Evolutionary conservation across 2,113 vertebrate genomes (phyloP).

Genomic region (Loxodonta africana): DNA sequence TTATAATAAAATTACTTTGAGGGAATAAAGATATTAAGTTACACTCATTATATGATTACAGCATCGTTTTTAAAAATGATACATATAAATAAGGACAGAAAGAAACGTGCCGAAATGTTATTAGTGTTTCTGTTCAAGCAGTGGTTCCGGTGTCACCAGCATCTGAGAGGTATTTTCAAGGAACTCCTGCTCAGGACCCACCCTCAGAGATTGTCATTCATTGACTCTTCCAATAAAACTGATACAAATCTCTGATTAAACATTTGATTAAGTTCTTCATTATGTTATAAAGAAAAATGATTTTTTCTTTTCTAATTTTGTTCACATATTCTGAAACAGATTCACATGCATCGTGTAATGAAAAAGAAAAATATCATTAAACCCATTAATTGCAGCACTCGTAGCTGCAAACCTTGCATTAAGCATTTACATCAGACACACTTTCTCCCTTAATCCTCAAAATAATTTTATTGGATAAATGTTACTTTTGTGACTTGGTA

Average conservation of each 20-base stretch:
- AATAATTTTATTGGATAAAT: neutral
- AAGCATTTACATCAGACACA: neutral
- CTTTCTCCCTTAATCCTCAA: constrained; percentile 6
- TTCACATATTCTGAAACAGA: constrained; percentile 24
- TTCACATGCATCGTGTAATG: neutral
- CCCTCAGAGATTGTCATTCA: neutral
- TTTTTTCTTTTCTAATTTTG: neutral
- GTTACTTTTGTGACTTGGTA: constrained; percentile 3
- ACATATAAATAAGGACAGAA: neutral
- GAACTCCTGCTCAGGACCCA: neutral
- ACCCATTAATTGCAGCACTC: neutral
- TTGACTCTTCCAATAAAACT: neutral
- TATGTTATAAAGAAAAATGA: neutral
- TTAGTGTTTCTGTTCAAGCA: neutral
- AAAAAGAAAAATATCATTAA: neutral
- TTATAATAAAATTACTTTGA: neutral
- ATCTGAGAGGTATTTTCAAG: neutral
- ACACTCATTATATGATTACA: neutral
- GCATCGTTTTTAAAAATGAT: neutral
- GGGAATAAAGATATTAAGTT: constrained; percentile 9
- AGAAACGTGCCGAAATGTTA: neutral
- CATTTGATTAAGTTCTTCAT: neutral
- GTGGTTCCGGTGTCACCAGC: neutral
- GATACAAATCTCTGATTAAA: neutral
- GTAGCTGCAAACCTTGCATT: neutral